phyloP scores from a whole-genome alignment of 2,113 vertebrate genomes.

The Microtus richardsoni region DNA sequence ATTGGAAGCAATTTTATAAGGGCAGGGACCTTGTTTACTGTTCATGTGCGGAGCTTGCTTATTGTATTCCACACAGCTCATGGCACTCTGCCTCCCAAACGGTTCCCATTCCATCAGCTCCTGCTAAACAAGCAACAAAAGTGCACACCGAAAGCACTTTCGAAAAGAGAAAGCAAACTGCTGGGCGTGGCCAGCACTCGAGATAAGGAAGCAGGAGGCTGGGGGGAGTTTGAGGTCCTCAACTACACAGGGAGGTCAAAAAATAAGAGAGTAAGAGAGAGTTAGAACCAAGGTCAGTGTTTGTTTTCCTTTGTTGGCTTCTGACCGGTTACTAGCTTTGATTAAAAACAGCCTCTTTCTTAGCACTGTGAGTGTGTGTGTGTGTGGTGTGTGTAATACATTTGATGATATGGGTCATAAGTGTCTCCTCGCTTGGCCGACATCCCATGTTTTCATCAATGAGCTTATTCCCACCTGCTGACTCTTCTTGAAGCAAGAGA shows the following conservation, averaged over 20 bases:
- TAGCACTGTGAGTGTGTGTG: accelerated
- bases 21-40: background rate
- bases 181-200: background rate
- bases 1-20: background rate
- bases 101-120: background rate
- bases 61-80: background rate
- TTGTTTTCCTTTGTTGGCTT: constrained; percentile 4
- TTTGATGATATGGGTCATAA: background rate
- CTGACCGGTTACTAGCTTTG: background rate
- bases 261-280: background rate
- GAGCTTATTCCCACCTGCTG: constrained; percentile 49
- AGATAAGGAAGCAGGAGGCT: background rate
- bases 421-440: constrained; percentile 9
- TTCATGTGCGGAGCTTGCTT: background rate
- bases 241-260: background rate
- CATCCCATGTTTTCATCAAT: constrained; percentile 55
- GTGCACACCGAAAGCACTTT: background rate
- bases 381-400: too few species aligned
- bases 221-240: background rate
- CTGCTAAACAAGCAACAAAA: constrained; percentile 24
- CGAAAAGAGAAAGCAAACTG: background rate
- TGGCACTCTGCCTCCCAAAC: background rate
- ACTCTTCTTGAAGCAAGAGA: constrained; percentile 49
- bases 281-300: background rate
- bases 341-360: background rate